A percentile compares a stretch with the other conserved stretches of the same genome.
These are phyloP conservation scores for Dasypogon diadema DNA, from an alignment of 2,888 invertebrate species.

Conservation along the genomic window DNA sequence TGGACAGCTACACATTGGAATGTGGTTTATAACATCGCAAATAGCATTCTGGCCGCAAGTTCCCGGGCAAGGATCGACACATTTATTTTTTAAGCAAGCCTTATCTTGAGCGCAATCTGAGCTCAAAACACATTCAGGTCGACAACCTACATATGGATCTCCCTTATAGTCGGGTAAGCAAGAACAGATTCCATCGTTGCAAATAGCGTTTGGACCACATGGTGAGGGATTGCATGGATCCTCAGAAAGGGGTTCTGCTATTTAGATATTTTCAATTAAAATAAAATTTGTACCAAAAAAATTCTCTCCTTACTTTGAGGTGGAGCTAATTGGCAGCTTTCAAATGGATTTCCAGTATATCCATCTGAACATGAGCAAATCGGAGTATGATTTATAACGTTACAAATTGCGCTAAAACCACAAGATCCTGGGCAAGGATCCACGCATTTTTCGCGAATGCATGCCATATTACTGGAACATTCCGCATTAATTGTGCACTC, in stretches of 20 bases:
- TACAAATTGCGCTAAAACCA: slow-evolving; percentile 73
- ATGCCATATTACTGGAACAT: slow-evolving; percentile 77
- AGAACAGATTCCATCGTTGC: slow-evolving; percentile 74
- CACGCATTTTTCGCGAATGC: slow-evolving; percentile 76
- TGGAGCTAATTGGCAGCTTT: slow-evolving; percentile 66
- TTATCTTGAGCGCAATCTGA: slow-evolving; percentile 77
- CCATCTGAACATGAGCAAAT: slow-evolving; percentile 75
- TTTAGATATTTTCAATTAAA: slow-evolving; percentile 42
- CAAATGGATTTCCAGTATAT: slow-evolving; percentile 72
- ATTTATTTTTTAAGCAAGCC: slow-evolving; percentile 79
- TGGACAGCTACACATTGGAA: slow-evolving; percentile 80
- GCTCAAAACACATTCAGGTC: slow-evolving; percentile 83
- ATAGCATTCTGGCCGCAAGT: slow-evolving; percentile 82
- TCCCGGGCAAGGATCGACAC: slow-evolving; percentile 80
- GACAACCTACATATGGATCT: slow-evolving; percentile 81
- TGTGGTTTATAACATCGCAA: slow-evolving; percentile 81
- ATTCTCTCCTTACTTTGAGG: slow-evolving; percentile 57
- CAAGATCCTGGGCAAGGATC: slow-evolving; percentile 80
- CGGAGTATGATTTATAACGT: slow-evolving; percentile 76
- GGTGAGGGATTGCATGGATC: slow-evolving; percentile 78
- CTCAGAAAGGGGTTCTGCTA: slow-evolving; percentile 66
- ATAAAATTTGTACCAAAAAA: slow-evolving; percentile 15
- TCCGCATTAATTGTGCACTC: slow-evolving; percentile 79
- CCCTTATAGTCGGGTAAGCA: slow-evolving; percentile 82
- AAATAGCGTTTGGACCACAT: slow-evolving; percentile 79